phyloP scores from a whole-genome alignment of 1,140 invertebrate species.

The Drosophila parabipectinata region DNA sequence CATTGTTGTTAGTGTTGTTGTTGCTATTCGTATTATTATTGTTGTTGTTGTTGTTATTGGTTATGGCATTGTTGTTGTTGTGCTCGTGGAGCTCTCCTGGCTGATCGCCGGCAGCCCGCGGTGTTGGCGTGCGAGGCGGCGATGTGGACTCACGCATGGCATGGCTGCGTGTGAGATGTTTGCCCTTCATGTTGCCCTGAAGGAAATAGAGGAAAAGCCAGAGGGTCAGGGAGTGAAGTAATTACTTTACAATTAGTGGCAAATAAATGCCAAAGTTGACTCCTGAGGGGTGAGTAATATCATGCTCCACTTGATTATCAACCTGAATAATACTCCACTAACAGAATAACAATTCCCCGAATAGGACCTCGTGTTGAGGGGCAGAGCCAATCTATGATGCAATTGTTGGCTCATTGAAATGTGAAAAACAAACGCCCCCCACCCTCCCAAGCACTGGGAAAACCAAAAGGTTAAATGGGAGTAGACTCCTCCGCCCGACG shows the following conservation, averaged over 20 bases:
- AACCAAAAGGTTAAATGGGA: conserved; percentile 36
- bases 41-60: conserved; percentile 30
- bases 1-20: conserved; percentile 53
- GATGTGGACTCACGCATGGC: conserved; percentile 94
- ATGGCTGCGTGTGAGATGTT: conserved; percentile 93
- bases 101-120: conserved; percentile 78
- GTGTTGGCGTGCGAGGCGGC: conserved; percentile 90
- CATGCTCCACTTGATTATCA: not conserved
- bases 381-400: conserved; percentile 51
- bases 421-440: conserved; percentile 35
- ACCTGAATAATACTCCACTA: too few relatives aligned
- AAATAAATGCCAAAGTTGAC: conserved; percentile 73
- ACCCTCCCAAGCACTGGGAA: conserved; percentile 19
- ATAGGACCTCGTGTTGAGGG: not conserved
- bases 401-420: conserved; percentile 76
- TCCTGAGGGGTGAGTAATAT: not conserved
- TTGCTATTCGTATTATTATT: conserved; percentile 50
- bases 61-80: conserved; percentile 49
- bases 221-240: conserved; percentile 41
- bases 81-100: conserved; percentile 61
- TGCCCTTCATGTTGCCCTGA: conserved; percentile 89
- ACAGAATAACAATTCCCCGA: too few relatives aligned
- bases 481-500: conserved; percentile 16
- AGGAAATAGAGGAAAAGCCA: conserved; percentile 37
- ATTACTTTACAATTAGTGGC: conserved; percentile 75